Evolutionary conservation across 2,113 vertebrate genomes (phyloP), one percentile per base, ranked within the genome.

Genomic region (Xerus inauris): DNA sequence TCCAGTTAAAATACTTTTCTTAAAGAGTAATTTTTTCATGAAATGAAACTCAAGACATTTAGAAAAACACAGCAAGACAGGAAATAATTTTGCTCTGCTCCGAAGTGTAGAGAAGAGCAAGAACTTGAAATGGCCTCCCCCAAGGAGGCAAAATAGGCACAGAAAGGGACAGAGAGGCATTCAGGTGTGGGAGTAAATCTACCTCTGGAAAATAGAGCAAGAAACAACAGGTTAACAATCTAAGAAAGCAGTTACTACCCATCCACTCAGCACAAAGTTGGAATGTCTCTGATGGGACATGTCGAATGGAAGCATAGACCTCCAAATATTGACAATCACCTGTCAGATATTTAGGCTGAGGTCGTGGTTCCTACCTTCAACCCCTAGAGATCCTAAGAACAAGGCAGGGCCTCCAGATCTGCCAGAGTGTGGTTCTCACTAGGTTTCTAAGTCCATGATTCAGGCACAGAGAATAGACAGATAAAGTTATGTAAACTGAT

Each of bases 51-150:
- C 26, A 54, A 26, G 59, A 30, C 76, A 54, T 54, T 89, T n/a
- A 91, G 62, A 94, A 91, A 91, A 83, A 87, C 62, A 24, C 28
- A 72, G 24, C 30, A 45, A 49, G 51, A 72, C 4, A 38, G 7
- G 51, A 91, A 77, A 91, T 87, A 42, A 77, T 69, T 75, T 64
- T 94, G 8, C 64, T 94, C n/a, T 96, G 59, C 59, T 59, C 5
- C 47, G 80, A 65, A 6, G 3, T n/a, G 14, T 59, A 67, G 67
- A 71, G 42, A 87, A 54, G 42, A 26, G n/a, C 22, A 73, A 91
- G 75, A 64, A 87, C 9, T 51, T 49, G 30, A 83, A 51, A 62
- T 30, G 12, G 28, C n/a, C 40, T 76, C 30, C 57, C 5, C 47
- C 16, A 35, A 4, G n/a, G 40, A 76, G 62, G 20, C 40, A 22